phyloP scores from a whole-genome alignment of 2,888 invertebrate genomes.

The Dicyrtoma fusca region DNA sequence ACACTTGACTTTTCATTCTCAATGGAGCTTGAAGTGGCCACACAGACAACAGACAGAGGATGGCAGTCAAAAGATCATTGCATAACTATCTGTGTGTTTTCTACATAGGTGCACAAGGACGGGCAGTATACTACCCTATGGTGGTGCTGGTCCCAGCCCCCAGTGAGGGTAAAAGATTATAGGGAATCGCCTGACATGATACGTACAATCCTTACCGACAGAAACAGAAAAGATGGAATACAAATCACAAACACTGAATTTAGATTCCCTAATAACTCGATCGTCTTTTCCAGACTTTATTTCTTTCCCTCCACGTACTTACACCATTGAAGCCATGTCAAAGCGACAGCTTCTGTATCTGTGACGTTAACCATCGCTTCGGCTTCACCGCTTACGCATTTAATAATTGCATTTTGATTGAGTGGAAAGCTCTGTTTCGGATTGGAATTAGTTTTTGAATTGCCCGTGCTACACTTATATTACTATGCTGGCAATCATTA shows the following conservation, averaged over 20 bases:
- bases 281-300: constrained; percentile 26
- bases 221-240: background rate
- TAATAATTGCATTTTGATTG: constrained; percentile 54
- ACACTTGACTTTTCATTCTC: constrained; percentile 30
- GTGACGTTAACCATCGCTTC: background rate
- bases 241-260: no score
- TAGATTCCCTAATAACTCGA: background rate
- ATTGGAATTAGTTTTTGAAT: no score
- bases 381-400: constrained; percentile 3
- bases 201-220: constrained; percentile 6
- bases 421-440: constrained; percentile 43
- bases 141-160: background rate
- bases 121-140: background rate
- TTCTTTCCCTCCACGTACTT: background rate
- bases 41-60: no score
- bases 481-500: no score
- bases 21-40: no score
- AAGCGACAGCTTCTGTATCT: constrained; percentile 2
- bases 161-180: no score
- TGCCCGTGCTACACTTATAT: no score
- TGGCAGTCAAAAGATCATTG: no score
- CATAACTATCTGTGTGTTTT: no score
- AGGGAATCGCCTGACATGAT: background rate
- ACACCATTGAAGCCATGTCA: background rate
- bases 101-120: no score